Percentiles rank a stretch among this genome's conserved stretches.
Conservation (phyloP, 1,140 invertebrate species). For the Pomacea maculata region DNA sequence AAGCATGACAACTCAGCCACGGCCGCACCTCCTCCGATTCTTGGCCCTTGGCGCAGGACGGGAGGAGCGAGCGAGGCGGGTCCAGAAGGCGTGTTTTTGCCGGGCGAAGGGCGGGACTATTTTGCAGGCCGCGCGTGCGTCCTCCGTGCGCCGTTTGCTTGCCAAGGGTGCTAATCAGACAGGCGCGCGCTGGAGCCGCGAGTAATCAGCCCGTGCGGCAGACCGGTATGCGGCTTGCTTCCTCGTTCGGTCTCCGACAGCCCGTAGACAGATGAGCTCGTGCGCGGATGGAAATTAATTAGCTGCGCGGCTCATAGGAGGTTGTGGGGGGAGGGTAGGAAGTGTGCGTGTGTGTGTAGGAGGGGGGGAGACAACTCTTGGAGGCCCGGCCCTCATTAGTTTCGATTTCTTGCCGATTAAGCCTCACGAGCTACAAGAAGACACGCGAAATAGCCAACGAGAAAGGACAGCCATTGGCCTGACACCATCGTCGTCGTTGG, state of each 20-base stretch:
- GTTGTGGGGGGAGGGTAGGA: background rate
- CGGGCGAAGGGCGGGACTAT: background rate
- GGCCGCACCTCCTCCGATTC: background rate
- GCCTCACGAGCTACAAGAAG: no score
- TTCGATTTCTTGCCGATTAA: no score
- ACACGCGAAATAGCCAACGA: no score
- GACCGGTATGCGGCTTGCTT: background rate
- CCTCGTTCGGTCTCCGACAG: background rate
- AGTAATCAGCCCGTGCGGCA: background rate
- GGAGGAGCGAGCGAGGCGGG: background rate
- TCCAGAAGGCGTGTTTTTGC: background rate
- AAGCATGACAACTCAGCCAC: background rate
- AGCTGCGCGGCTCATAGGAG: background rate
- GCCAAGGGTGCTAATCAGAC: constrained; percentile 5
- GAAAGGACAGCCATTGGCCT: no score
- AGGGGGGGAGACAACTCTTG: no score
- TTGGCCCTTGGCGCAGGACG: background rate
- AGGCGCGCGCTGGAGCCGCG: background rate
- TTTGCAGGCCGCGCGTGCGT: background rate
- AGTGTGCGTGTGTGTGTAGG: no score
- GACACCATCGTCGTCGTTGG: no score
- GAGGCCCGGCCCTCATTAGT: no score
- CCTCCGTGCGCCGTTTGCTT: background rate
- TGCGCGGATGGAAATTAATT: constrained; percentile 10
- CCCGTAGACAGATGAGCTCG: constrained; percentile 6